phyloP scores from a whole-genome alignment of 1,140 invertebrate genomes.

The Calycopis cecrops region DNA sequence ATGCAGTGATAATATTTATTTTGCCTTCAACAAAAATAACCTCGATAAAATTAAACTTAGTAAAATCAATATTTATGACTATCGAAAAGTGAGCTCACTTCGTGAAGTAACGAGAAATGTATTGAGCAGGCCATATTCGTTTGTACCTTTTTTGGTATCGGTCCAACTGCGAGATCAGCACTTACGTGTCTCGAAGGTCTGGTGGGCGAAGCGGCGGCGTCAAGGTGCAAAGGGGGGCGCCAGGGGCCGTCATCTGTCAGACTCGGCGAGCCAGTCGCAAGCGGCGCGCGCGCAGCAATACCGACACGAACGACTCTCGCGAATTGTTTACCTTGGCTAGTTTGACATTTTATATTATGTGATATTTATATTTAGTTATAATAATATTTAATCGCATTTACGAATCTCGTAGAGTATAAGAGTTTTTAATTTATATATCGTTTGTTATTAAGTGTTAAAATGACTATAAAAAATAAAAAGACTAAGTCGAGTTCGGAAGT shows the following conservation, averaged over 20 bases:
- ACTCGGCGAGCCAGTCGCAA: constrained; percentile 62
- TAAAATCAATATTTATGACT: too few relatives aligned
- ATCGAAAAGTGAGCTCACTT: not conserved
- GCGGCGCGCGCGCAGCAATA: constrained; percentile 56
- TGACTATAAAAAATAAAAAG: constrained; percentile 75
- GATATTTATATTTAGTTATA: constrained; percentile 43
- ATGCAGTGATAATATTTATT: too few relatives aligned
- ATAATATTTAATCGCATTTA: constrained; percentile 59
- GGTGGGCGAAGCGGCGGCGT: constrained; percentile 48
- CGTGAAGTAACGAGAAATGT: constrained; percentile 16
- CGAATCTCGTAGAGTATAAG: constrained; percentile 52
- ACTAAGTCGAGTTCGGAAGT: constrained; percentile 66
- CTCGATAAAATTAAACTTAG: too few relatives aligned
- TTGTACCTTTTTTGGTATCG: constrained; percentile 64
- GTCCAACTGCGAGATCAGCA: constrained; percentile 60
- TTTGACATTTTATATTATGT: constrained; percentile 58
- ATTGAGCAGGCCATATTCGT: constrained; percentile 33
- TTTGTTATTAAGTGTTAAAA: constrained; percentile 47
- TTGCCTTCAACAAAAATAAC: too few relatives aligned
- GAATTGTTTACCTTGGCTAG: constrained; percentile 58
- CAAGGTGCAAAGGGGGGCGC: constrained; percentile 48
- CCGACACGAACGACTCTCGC: constrained; percentile 72
- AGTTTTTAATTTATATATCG: constrained; percentile 33
- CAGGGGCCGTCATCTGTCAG: constrained; percentile 37
- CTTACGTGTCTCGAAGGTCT: constrained; percentile 70